Evolutionary conservation across 2,888 invertebrate species (phyloP), one percentile per base, ranked within the genome.

Genomic region (Harmothoe impar): DNA sequence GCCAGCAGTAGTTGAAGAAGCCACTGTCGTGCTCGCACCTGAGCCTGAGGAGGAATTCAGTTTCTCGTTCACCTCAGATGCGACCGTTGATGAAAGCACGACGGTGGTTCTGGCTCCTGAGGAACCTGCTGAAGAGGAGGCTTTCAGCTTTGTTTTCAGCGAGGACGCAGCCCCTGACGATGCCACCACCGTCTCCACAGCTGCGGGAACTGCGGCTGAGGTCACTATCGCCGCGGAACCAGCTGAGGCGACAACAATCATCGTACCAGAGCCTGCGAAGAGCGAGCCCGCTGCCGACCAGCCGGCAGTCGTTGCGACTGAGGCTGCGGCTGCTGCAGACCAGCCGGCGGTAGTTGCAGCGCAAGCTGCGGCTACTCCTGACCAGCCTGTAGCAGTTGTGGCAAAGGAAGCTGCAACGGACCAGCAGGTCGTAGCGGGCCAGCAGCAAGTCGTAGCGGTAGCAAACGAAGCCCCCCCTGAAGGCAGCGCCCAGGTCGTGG

Each of bases 371-470:
- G 43, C 52, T 15, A 25, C 25, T 43, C 20, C 52, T 35, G 77
- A 25, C 25, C 25, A 77, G 77, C 84, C 43, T 17, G 84, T 29
- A 29, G 5, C 43, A 43, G 84, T 43, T 1, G 84, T 43, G 33
- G 84, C 84, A 33, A 43, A 51, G 35, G 52, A 33, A 43, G 23
- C 51, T n/a, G 43, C 23, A 43, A 35, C 23, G 35, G 35, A 84
- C 20, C 43, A 84, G 52, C 51, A 33, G 20, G 84, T 20, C 20
- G 78, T 78, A 15, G 72, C 43, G 15, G n/a, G 7, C 7, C 17
- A n/a, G 7, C 68, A 68, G 68, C 81, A 7, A 81, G 81, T n/a
- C 20, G 81, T 29, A 78, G 43, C 10, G 43, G 78, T 78, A 29
- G 20, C 10, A 3, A 29, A 20, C 25, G 33, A 78, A 25, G 78